phyloP scores from a whole-genome alignment of 2,888 invertebrate genomes.

The Clistopyga incitator region DNA sequence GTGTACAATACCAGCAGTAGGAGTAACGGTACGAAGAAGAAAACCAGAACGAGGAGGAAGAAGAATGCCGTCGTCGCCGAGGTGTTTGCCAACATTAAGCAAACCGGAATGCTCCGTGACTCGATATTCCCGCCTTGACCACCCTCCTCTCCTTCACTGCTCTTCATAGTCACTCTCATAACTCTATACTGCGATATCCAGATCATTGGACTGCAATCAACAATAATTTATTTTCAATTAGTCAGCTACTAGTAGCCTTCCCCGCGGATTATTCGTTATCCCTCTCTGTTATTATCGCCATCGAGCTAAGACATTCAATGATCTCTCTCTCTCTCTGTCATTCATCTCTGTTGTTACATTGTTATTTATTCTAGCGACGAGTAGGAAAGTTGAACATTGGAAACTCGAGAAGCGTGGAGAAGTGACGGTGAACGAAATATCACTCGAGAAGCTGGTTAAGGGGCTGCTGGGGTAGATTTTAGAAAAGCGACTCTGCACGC shows the following conservation, averaged over 20 bases:
- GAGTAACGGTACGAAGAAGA: slow-evolving; percentile 93
- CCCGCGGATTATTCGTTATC: background rate
- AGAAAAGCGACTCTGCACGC: too few relatives aligned
- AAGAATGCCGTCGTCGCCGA: slow-evolving; percentile 92
- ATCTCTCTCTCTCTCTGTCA: too few relatives aligned
- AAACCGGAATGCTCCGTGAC: slow-evolving; percentile 89
- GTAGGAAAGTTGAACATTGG: too few relatives aligned
- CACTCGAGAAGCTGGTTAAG: too few relatives aligned
- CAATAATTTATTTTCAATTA: slow-evolving; percentile 76
- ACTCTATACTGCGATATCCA: slow-evolving; percentile 81
- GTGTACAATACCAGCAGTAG: slow-evolving; percentile 93
- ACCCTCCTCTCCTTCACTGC: slow-evolving; percentile 85
- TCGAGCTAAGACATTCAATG: too few relatives aligned
- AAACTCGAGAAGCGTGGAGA: too few relatives aligned
- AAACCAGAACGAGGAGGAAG: slow-evolving; percentile 90
- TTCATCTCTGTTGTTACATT: too few relatives aligned
- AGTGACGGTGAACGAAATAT: too few relatives aligned
- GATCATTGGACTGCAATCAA: slow-evolving; percentile 90
- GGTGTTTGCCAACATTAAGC: slow-evolving; percentile 91
- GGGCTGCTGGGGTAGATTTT: too few relatives aligned
- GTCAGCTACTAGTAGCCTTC: background rate
- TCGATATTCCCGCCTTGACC: slow-evolving; percentile 85
- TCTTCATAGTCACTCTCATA: slow-evolving; percentile 73
- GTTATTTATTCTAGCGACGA: too few relatives aligned
- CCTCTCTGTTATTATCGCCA: background rate